Evolutionary conservation across 1,140 invertebrate species (phyloP).

Genomic region (Pseudomyrmex concolor): DNA sequence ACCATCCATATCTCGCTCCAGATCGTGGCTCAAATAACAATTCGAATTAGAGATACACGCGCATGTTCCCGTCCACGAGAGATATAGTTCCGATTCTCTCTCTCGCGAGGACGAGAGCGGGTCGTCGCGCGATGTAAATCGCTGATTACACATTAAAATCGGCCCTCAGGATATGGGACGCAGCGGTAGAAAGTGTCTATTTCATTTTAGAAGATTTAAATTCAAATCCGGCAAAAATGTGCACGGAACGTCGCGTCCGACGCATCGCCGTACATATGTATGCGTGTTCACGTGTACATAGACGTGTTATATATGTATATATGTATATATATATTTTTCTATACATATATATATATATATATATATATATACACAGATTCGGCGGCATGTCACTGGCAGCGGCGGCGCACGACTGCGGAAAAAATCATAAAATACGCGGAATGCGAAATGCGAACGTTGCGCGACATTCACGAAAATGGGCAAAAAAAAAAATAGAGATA

Average conservation of each 20-base stretch:
- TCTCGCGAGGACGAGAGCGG: slow-evolving; percentile 2
- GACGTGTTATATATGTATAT: background rate
- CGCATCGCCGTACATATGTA: background rate
- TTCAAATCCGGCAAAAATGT: slow-evolving; percentile 60
- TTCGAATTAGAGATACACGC: slow-evolving; percentile 40
- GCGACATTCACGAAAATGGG: slow-evolving; percentile 75
- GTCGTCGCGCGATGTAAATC: slow-evolving; percentile 61
- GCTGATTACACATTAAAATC: slow-evolving; percentile 75
- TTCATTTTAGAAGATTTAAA: slow-evolving; percentile 73
- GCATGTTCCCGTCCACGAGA: background rate
- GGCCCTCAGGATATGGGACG: background rate
- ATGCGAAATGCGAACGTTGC: slow-evolving; percentile 77
- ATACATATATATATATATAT: no score
- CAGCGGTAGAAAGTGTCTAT: slow-evolving; percentile 21
- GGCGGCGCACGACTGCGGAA: slow-evolving; percentile 62
- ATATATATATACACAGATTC: background rate
- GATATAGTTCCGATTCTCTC: background rate
- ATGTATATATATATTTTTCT: background rate
- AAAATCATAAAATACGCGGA: slow-evolving; percentile 81
- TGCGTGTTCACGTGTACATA: no score
- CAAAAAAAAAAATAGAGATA: slow-evolving; percentile 61
- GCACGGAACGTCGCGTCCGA: background rate
- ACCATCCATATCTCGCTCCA: slow-evolving; percentile 57
- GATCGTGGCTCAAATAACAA: slow-evolving; percentile 61
- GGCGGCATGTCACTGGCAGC: slow-evolving; percentile 29